phyloP scores from a whole-genome alignment of 2,888 invertebrate genomes.

The Chrysopilus asiliformis region DNA sequence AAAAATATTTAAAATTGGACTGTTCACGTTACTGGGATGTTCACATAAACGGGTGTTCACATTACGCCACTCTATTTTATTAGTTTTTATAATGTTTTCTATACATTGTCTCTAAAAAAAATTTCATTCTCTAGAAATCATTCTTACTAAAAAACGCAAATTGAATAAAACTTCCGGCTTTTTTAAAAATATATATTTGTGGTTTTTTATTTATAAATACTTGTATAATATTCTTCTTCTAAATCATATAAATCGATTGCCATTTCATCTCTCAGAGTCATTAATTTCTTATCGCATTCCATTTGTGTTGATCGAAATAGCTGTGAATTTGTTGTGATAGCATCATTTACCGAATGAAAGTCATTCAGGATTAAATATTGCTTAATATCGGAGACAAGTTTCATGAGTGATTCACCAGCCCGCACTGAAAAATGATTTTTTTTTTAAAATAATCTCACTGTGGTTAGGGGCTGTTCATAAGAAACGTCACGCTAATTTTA shows the following conservation, averaged over 20 bases:
- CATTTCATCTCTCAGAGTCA: constrained; percentile 87
- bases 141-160: no score
- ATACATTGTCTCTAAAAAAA: no score
- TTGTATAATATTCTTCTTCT: constrained; percentile 36
- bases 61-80: no score
- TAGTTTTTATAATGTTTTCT: no score
- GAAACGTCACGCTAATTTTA: no score
- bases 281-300: constrained; percentile 86
- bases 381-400: constrained; percentile 93
- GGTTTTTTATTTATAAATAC: constrained; percentile 30
- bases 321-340: constrained; percentile 87
- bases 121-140: no score
- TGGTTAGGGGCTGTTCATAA: no score
- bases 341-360: constrained; percentile 95
- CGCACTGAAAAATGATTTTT: constrained; percentile 48
- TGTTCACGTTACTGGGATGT: no score
- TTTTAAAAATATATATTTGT: neutral
- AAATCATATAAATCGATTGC: constrained; percentile 59
- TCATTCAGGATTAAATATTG: constrained; percentile 96
- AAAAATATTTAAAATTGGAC: no score
- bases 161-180: no score
- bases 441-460: neutral
- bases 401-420: constrained; percentile 94
- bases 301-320: constrained; percentile 79
- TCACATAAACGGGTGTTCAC: no score